phyloP scores from a whole-genome alignment of 2,797 vertebrate genomes.

The Meriones psammophilus region DNA sequence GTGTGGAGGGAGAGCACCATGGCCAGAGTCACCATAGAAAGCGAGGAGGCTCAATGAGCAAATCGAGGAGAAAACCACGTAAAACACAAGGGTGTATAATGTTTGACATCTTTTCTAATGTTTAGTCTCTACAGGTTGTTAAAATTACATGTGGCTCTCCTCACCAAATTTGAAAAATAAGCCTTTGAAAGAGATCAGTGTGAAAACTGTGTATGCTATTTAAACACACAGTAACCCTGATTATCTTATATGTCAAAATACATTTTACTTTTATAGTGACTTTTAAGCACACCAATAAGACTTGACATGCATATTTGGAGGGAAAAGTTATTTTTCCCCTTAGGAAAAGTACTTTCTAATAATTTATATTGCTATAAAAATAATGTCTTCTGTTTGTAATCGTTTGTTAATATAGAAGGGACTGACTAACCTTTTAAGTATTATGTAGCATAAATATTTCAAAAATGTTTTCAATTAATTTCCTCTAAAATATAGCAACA shows the following conservation, averaged over 20 bases:
- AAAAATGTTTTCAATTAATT: slow-evolving; percentile 24
- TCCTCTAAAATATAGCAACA: neutral
- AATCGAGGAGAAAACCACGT: slow-evolving; percentile 9
- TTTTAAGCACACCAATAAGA: neutral
- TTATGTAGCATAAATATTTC: slow-evolving; percentile 29
- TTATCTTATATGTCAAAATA: slow-evolving; percentile 23
- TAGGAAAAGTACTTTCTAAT: neutral
- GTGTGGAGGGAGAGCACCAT: neutral
- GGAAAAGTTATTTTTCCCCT: neutral
- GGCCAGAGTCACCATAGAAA: slow-evolving; percentile 17
- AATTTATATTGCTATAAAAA: slow-evolving; percentile 27
- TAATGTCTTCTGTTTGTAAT: slow-evolving; percentile 33
- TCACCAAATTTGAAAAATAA: neutral
- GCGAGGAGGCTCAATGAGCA: neutral
- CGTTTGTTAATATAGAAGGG: neutral
- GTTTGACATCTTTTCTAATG: slow-evolving; percentile 1
- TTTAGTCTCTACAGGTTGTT: neutral
- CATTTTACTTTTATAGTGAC: neutral
- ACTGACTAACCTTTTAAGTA: neutral
- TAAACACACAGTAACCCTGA: neutral
- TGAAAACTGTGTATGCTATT: neutral
- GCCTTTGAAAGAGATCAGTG: slow-evolving; percentile 9
- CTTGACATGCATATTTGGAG: neutral
- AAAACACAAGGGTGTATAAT: neutral
- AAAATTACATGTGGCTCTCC: neutral